Base-by-base conservation (phyloP, 2,888 invertebrate genomes). In the Volucella bombylans region DNA sequence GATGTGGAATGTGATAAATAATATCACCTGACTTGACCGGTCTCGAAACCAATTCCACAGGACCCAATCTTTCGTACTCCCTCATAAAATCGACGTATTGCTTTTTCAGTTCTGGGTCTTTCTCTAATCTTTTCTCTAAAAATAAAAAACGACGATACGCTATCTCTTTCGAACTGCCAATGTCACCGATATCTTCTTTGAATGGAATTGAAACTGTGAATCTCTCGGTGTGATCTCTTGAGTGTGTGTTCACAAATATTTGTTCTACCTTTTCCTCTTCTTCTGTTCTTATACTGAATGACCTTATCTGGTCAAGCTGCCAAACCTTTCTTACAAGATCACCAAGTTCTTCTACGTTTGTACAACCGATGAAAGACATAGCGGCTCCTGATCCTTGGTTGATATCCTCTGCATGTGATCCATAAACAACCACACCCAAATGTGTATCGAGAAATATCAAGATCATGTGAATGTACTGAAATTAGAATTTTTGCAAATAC, bases 261-360 rank as follows among this genome's bases (percentile, higher is more conserved):
- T 49, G 9, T 12, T 69, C 57, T 15, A 49, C 69, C 11, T n/a
- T 15, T 23, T 68, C 68, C 38, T 68, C 14, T 23, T 55, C 68
- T 18, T 47, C 10, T 11, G 68, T 14, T 14, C 68, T 54, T n/a
- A 23, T 52, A 12, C 23, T 52, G 9, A 52, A 11, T 3, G 9
- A 31, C 1, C 10, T 15, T 38, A 68, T 68, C 0, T 68, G 23
- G 14, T 47, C 45, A 23, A 67, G n/a, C 6, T 54, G 12, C 65
- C 65, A 65, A 52, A 52, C 23, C 23, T 10, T 52, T 23, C 52
- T 52, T 23, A 52, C 52, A 8, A 52, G 23, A 18, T 52, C 52
- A 52, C 52, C 52, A 23, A 52, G 52, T 18, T 52, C 52, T 23
- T 52, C 52, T 1, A 52, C 52, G 12, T 15, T 52, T 18, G 52